A percentile compares a stretch with the other conserved stretches of the same genome.
Evolutionary conservation across 2,113 vertebrate genomes (phyloP).

Genomic region (Chaetura pelagica): DNA sequence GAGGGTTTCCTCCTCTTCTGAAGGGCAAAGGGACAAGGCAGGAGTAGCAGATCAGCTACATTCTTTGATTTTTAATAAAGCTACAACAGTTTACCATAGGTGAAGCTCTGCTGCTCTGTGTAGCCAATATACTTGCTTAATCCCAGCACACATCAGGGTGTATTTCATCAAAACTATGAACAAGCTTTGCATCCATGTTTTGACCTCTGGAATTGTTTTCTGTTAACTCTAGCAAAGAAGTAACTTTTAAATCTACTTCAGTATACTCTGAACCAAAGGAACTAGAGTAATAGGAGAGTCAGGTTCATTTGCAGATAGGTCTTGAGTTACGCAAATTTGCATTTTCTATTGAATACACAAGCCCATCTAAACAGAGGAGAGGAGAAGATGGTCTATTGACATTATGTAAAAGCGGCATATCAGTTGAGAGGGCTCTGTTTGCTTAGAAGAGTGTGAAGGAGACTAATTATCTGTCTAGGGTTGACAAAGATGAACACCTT

Average conservation of each 20-base stretch:
- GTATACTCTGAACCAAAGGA: neutral
- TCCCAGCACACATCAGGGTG: neutral
- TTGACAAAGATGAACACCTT: slow-evolving; percentile 70
- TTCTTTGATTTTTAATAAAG: neutral
- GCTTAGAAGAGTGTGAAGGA: slow-evolving; percentile 67
- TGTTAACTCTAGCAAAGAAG: neutral
- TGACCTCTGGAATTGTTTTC: neutral
- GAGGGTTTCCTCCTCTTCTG: neutral
- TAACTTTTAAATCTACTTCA: neutral
- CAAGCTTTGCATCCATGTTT: neutral
- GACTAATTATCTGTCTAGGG: slow-evolving; percentile 70
- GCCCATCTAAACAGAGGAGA: slow-evolving; percentile 31
- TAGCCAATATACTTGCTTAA: neutral
- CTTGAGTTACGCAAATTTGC: slow-evolving; percentile 12
- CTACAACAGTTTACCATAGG: neutral
- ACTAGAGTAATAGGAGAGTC: neutral
- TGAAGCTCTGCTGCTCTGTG: neutral
- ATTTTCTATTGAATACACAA: slow-evolving; percentile 54
- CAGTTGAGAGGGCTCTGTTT: slow-evolving; percentile 65
- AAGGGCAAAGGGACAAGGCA: neutral
- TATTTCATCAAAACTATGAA: neutral
- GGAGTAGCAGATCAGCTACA: neutral
- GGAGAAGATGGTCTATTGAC: slow-evolving; percentile 43
- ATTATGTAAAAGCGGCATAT: slow-evolving; percentile 49
- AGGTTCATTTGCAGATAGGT: neutral